These are phyloP conservation scores for Ctenochaetus hawaiiensis DNA, from an alignment of 2,797 vertebrate species.

Conservation along the genomic window DNA sequence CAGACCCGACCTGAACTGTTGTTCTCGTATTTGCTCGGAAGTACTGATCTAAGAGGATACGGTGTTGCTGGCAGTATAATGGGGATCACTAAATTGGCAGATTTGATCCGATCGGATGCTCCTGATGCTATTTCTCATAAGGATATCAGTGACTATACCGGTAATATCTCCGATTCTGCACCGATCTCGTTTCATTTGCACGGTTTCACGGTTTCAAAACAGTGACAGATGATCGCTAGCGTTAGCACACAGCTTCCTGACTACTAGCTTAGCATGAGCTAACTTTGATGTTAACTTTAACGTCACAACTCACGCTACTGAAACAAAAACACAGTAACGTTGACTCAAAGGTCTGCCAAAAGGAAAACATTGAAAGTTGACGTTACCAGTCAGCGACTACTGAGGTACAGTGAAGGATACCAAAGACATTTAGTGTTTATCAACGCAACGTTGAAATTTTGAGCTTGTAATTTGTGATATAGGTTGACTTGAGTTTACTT, in stretches of 20 bases:
- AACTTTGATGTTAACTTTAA: not conserved
- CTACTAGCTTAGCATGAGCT: constrained; percentile 8
- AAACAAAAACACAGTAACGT: too few species aligned
- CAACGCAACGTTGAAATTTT: too few species aligned
- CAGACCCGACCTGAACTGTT: rapidly evolving
- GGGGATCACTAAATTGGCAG: constrained; percentile 85
- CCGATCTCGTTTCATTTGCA: not conserved
- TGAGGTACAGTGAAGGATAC: not conserved
- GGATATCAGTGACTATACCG: constrained; percentile 83
- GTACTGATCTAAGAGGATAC: rapidly evolving
- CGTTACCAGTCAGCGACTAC: rapidly evolving
- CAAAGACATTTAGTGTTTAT: not conserved
- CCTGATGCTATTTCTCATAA: constrained; percentile 72
- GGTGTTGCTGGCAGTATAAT: constrained; percentile 49
- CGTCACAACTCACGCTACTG: too few species aligned
- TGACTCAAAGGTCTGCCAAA: too few species aligned
- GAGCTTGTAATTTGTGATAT: not conserved
- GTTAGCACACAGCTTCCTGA: constrained; percentile 25
- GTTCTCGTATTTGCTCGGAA: not conserved
- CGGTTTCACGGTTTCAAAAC: too few species aligned
- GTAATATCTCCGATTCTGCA: constrained; percentile 49
- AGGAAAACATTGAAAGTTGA: too few species aligned
- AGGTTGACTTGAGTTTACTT: not conserved
- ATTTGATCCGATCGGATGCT: constrained; percentile 80
- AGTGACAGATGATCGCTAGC: constrained; percentile 5